These are phyloP conservation scores for Mamestra brassicae DNA, from an alignment of 2,888 invertebrate species.

Conservation along the genomic window DNA sequence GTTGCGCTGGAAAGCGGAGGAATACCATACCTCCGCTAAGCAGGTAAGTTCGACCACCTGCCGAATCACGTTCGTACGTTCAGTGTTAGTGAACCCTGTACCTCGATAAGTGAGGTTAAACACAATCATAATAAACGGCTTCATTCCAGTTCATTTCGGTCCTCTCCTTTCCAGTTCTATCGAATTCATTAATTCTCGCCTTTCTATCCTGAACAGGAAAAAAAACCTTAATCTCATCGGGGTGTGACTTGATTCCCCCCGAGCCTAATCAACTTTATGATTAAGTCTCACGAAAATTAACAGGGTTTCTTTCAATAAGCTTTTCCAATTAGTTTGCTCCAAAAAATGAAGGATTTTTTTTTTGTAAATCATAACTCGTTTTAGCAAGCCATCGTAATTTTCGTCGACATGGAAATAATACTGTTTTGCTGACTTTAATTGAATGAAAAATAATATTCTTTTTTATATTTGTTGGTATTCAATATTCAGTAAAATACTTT, in stretches of 20 bases:
- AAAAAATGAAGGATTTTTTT: not conserved
- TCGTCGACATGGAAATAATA: not conserved
- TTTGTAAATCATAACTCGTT: not conserved
- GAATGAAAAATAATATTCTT: too few relatives aligned
- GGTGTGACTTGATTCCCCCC: constrained; percentile 19
- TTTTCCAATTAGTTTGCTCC: constrained; percentile 32
- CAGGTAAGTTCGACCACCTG: too few relatives aligned
- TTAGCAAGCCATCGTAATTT: not conserved
- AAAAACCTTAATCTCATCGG: constrained; percentile 24
- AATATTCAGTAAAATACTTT: too few relatives aligned
- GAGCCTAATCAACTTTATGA: constrained; percentile 39
- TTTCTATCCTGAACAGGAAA: constrained; percentile 4
- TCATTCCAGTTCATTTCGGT: too few relatives aligned
- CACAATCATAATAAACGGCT: not conserved
- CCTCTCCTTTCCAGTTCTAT: not conserved
- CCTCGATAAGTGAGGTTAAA: too few relatives aligned
- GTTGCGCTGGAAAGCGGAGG: too few relatives aligned
- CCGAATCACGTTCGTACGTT: too few relatives aligned
- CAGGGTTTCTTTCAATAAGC: constrained; percentile 28
- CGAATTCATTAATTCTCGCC: constrained; percentile 14
- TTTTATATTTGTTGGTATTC: not conserved
- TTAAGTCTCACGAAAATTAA: constrained; percentile 38
- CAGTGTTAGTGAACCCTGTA: too few relatives aligned
- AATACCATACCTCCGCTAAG: too few relatives aligned
- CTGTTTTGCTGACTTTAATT: not conserved